A percentile compares a stretch with the other conserved stretches of the same genome.
Evolutionary conservation across 2,797 vertebrate species (phyloP).

Genomic region (Choloepus didactylus): DNA sequence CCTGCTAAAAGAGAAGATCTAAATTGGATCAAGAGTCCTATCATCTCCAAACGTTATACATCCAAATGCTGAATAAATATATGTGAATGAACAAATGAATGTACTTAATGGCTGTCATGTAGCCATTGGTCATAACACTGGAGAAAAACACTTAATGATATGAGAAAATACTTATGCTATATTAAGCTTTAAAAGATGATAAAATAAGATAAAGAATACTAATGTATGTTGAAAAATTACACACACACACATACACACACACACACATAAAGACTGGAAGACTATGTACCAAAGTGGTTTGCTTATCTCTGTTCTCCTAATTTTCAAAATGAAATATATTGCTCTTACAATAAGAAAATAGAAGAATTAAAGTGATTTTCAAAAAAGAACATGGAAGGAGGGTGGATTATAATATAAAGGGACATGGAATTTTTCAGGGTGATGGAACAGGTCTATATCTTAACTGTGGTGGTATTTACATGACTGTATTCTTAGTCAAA

Average conservation of each 20-base stretch:
- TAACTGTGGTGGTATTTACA: background rate
- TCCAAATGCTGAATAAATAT: background rate
- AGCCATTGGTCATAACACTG: background rate
- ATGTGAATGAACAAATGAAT: background rate
- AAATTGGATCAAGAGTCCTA: background rate
- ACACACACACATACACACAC: background rate
- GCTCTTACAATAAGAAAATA: background rate
- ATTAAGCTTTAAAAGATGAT: background rate
- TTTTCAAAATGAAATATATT: background rate
- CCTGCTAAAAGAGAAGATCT: background rate
- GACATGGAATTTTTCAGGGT: background rate
- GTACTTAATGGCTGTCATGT: background rate
- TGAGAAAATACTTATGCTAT: background rate
- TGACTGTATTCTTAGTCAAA: background rate
- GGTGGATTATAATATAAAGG: background rate
- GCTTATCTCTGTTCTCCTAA: background rate
- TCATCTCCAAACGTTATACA: background rate
- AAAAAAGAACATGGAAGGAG: background rate
- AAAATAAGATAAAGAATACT: background rate
- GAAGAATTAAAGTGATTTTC: background rate
- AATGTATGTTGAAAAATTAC: background rate
- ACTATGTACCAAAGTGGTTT: background rate
- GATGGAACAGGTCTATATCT: background rate
- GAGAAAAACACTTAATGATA: background rate
- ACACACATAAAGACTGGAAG: background rate